Conservation (phyloP, 2,113 vertebrate genomes). For the Rhinichthys klamathensis region DNA sequence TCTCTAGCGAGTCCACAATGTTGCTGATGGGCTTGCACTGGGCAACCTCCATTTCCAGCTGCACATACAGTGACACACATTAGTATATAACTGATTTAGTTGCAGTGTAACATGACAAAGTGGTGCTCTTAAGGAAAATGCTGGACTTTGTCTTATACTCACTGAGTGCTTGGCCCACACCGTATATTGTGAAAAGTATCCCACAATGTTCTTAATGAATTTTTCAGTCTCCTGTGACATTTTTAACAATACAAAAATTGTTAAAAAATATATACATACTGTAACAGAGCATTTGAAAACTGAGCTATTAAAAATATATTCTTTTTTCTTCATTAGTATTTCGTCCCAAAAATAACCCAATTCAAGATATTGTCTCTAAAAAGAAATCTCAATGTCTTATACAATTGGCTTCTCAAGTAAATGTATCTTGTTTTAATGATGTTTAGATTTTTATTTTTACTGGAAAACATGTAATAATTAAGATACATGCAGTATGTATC, state of each 20-base stretch:
- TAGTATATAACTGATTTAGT: not conserved
- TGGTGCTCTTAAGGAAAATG: not conserved
- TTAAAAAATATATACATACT: not conserved
- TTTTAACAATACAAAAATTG: not conserved
- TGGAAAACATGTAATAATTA: not conserved
- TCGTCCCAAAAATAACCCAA: no score
- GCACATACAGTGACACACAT: conserved; percentile 24
- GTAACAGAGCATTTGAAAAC: not conserved
- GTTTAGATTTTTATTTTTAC: not conserved
- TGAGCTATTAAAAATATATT: not conserved
- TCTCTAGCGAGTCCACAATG: conserved; percentile 84
- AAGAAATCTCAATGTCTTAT: no score
- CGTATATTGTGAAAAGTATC: conserved; percentile 88
- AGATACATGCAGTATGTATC: not conserved
- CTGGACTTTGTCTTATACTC: conserved; percentile 66
- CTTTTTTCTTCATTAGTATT: not conserved
- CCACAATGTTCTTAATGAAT: conserved; percentile 77
- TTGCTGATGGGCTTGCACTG: conserved; percentile 92
- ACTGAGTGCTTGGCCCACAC: conserved; percentile 87
- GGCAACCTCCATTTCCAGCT: conserved; percentile 86
- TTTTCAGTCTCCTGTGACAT: conserved; percentile 81
- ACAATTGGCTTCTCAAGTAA: no score
- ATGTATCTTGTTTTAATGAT: not conserved
- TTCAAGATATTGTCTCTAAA: no score
- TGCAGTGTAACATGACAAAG: not conserved